These are phyloP conservation scores for Tribolium freemani DNA, from an alignment of 2,888 invertebrate genomes.

Conservation along the genomic window DNA sequence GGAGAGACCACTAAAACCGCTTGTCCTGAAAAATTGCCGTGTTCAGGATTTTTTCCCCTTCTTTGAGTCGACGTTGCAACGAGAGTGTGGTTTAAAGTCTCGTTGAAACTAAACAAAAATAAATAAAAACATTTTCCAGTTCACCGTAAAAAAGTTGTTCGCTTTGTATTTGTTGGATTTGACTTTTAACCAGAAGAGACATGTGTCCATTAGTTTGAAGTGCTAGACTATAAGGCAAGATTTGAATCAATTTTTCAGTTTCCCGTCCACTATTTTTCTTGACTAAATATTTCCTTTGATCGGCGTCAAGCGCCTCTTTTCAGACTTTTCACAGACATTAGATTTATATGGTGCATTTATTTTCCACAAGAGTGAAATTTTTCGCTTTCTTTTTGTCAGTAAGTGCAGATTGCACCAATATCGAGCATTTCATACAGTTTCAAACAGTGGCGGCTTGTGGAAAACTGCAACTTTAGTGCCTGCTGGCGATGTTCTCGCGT, in stretches of 20 bases:
- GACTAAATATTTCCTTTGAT: neutral
- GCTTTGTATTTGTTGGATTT: too few relatives aligned
- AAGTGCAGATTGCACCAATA: neutral
- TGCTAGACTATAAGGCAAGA: neutral
- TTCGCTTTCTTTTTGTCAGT: neutral
- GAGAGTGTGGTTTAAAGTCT: neutral
- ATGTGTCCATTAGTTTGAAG: neutral
- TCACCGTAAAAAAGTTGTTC: too few relatives aligned
- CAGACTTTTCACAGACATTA: neutral
- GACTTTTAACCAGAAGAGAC: neutral
- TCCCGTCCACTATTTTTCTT: neutral
- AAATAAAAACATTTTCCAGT: too few relatives aligned
- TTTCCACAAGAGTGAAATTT: neutral
- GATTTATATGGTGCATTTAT: neutral
- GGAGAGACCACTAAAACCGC: constrained; percentile 34
- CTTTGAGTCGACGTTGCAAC: constrained; percentile 1
- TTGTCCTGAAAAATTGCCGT: constrained; percentile 31
- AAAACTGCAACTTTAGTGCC: neutral
- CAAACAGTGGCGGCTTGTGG: neutral
- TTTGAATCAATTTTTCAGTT: neutral
- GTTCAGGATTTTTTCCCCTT: constrained; percentile 19
- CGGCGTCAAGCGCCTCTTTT: neutral
- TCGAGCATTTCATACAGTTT: neutral
- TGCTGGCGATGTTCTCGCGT: neutral
- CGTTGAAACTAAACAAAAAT: too few relatives aligned